Percentiles rank a stretch among this genome's conserved stretches.
These are phyloP conservation scores for Agriopis marginaria DNA, from an alignment of 2,888 invertebrate genomes.

Conservation along the genomic window DNA sequence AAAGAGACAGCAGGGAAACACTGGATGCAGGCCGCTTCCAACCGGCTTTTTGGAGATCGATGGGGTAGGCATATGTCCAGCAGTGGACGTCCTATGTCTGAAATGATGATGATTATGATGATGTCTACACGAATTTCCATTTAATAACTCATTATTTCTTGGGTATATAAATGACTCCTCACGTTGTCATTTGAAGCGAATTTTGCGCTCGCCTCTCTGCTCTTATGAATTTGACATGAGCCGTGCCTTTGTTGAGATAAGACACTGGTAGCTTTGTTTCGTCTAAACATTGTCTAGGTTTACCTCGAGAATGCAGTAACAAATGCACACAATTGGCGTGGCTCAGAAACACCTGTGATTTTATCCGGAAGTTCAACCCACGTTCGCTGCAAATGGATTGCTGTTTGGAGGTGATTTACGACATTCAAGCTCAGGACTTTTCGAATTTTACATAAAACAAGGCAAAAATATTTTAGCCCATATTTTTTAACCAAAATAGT, in stretches of 20 bases:
- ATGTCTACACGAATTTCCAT: slow-evolving; percentile 51
- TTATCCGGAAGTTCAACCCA: slow-evolving; percentile 29
- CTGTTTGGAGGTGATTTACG: slow-evolving; percentile 13
- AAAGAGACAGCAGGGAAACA: too few relatives aligned
- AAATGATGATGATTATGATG: neutral
- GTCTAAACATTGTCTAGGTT: slow-evolving; percentile 25
- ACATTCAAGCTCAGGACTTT: neutral
- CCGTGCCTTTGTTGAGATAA: slow-evolving; percentile 32
- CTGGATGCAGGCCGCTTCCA: too few relatives aligned
- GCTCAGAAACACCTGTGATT: slow-evolving; percentile 28
- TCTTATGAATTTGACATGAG: slow-evolving; percentile 73
- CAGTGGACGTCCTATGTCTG: too few relatives aligned
- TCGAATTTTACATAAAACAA: neutral
- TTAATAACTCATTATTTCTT: slow-evolving; percentile 56
- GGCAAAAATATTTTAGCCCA: neutral
- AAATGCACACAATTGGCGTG: slow-evolving; percentile 27
- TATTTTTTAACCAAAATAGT: too few relatives aligned
- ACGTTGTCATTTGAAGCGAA: slow-evolving; percentile 52
- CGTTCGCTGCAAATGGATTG: slow-evolving; percentile 22
- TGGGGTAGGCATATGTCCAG: too few relatives aligned
- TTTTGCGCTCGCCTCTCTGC: slow-evolving; percentile 55
- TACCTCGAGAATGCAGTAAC: slow-evolving; percentile 26
- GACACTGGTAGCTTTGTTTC: slow-evolving; percentile 25
- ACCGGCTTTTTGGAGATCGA: too few relatives aligned
- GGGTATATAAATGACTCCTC: slow-evolving; percentile 54